These are phyloP conservation scores for Panulirus ornatus DNA, from an alignment of 1,140 invertebrate genomes.

Conservation along the genomic window DNA sequence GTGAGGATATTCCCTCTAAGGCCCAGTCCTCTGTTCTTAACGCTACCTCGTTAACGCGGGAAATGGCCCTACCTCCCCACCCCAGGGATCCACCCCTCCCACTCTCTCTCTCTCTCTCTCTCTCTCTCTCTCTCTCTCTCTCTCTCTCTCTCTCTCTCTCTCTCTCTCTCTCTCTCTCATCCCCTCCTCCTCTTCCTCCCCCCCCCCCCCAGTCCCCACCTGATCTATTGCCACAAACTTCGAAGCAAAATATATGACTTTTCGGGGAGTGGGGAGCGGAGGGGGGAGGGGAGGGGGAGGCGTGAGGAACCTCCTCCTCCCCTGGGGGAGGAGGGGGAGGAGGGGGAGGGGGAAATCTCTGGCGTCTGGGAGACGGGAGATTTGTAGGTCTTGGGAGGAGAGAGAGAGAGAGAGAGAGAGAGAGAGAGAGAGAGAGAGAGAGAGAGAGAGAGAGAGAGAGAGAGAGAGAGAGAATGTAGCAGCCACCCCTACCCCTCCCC, in stretches of 20 bases:
- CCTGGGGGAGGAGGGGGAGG: neutral
- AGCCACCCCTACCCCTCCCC: neutral
- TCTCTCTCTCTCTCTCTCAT: neutral
- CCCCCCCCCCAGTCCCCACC: neutral
- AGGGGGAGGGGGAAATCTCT: neutral
- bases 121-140: neutral
- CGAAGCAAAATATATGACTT: neutral
- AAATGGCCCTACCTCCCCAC: too few species aligned
- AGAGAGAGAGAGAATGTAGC: neutral
- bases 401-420: neutral
- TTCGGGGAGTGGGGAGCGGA: neutral
- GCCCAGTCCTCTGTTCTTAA: too few species aligned
- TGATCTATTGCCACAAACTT: neutral
- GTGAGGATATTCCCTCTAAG: too few species aligned
- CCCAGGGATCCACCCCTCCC: too few species aligned
- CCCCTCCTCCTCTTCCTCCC: neutral
- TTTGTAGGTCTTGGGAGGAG: neutral
- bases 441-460: neutral
- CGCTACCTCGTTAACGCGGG: too few species aligned
- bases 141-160: neutral
- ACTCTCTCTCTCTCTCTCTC: too few species aligned
- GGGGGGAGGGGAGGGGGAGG: neutral
- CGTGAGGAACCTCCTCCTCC: too few species aligned
- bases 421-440: constrained; percentile 9
- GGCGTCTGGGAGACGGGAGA: too few species aligned